Percentiles rank a stretch among this genome's conserved stretches.
Conservation (phyloP, 2,113 vertebrate genomes). For the Paralichthys olivaceus region DNA sequence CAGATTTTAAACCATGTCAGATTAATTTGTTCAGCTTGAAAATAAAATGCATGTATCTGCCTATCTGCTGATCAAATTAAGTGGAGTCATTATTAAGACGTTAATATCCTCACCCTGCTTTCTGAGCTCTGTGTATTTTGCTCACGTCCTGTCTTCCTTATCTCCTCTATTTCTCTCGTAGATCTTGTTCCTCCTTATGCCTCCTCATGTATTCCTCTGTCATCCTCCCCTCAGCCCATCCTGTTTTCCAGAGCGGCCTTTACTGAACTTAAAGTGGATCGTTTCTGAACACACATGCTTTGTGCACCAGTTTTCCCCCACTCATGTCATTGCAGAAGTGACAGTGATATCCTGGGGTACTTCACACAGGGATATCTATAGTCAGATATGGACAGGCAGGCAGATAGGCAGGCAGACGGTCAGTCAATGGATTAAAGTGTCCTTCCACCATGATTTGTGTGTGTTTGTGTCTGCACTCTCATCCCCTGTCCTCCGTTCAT, state of each 20-base stretch:
- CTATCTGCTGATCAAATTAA: constrained; percentile 27
- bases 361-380: constrained; percentile 58
- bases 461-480: constrained; percentile 12
- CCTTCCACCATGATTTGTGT: constrained; percentile 24
- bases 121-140: constrained; percentile 33
- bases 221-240: constrained; percentile 32
- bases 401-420: constrained; percentile 18
- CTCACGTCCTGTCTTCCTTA: constrained; percentile 36
- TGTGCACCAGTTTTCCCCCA: constrained; percentile 70
- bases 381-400: constrained; percentile 48
- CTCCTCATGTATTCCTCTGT: constrained; percentile 12
- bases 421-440: constrained; percentile 36
- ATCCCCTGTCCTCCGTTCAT: not conserved
- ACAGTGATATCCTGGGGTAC: constrained; percentile 70
- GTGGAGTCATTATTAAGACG: constrained; percentile 39
- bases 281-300: constrained; percentile 71
- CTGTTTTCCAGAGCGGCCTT: constrained; percentile 35
- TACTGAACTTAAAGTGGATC: constrained; percentile 67
- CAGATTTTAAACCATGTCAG: constrained; percentile 21
- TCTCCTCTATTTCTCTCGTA: constrained; percentile 32
- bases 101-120: constrained; percentile 28
- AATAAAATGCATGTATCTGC: constrained; percentile 4
- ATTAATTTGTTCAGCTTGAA: constrained; percentile 41
- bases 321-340: constrained; percentile 59
- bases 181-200: constrained; percentile 34